These are phyloP conservation scores for Oscheius onirici DNA, from an alignment of 2,888 invertebrate species.

Conservation along the genomic window DNA sequence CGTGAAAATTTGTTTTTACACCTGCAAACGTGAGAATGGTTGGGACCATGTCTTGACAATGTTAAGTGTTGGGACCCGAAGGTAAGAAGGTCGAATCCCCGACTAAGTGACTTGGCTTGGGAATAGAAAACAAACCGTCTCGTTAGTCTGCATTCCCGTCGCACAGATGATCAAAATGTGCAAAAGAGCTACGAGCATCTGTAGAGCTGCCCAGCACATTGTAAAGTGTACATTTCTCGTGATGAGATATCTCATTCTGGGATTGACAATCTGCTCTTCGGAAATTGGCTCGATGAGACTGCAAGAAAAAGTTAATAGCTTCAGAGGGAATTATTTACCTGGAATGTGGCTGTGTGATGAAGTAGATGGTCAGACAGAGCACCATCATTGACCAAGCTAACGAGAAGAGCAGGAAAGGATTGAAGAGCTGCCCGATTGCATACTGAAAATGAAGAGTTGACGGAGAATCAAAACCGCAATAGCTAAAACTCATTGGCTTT, in stretches of 20 bases:
- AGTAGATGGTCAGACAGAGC: slow-evolving; percentile 66
- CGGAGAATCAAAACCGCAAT: too few relatives aligned
- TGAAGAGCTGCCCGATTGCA: slow-evolving; percentile 64
- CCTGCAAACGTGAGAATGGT: too few relatives aligned
- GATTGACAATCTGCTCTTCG: slow-evolving; percentile 54
- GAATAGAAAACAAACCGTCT: slow-evolving; percentile 57
- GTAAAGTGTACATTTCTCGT: slow-evolving; percentile 59
- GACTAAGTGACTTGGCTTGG: too few relatives aligned
- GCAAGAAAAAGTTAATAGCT: slow-evolving; percentile 25
- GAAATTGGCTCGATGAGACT: slow-evolving; percentile 62
- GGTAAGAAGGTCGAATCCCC: too few relatives aligned
- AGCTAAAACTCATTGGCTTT: too few relatives aligned
- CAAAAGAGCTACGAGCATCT: slow-evolving; percentile 62
- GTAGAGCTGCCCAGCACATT: slow-evolving; percentile 64
- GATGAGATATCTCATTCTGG: slow-evolving; percentile 42
- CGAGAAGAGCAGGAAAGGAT: slow-evolving; percentile 66
- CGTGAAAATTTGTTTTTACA: too few relatives aligned
- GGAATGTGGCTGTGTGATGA: slow-evolving; percentile 61
- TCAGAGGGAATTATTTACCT: slow-evolving; percentile 34
- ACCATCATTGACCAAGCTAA: slow-evolving; percentile 65
- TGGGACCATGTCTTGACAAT: too few relatives aligned
- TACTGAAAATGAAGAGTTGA: slow-evolving; percentile 48
- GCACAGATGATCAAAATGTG: slow-evolving; percentile 64
- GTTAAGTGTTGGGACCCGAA: too few relatives aligned
- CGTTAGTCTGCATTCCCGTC: slow-evolving; percentile 67